Base-by-base conservation (phyloP, 2,888 invertebrate species). In the Euplagia quadripunctaria region DNA sequence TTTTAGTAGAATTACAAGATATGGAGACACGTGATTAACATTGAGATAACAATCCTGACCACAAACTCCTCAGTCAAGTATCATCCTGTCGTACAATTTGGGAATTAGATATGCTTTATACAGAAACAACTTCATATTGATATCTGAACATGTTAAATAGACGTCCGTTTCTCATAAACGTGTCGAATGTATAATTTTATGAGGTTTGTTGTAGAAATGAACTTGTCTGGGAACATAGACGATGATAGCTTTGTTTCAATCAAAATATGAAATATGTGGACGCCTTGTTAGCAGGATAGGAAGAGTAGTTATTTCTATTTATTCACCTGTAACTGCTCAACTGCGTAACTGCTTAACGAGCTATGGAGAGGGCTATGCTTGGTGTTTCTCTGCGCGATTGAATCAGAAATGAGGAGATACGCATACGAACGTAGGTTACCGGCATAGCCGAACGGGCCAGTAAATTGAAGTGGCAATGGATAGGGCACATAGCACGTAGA, bases 121-220 rank as follows among this genome's bases (percentile, higher is more conserved):
- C 17, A 58, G 42, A 55, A 31, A 41, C n/a, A 46, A 64, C 16
- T 14, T 17, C 65, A 55, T 71, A 71, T 61, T 72, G 46, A 63
- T 17, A 66, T 68, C 55, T 55, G 55, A 68, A 43, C 58, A 69
- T 69, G 65, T 52, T 75, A 72, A 75, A 69, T 73, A 69, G 46
- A 51, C 64, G 49, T 64, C 61, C 72, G 71, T 71, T 65, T 71
- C 51, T 70, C 64, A 78, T 75, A 73, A 46, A 68, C 71, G 77
- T 73, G 68, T 71, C 77, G 64, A 78, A 78, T 78, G 58, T 58
- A 70, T 77, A 77, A 77, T 77, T 77, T 61, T 67, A 64, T 20
- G 71, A 72, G 64, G 70, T 58, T 64, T 43, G 63, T 61, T 20
- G 31, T 31, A 31, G 61, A 64, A 49, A n/a, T 68, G 58, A 64